These are phyloP conservation scores for Pasiphila rectangulata DNA, from an alignment of 2,888 invertebrate genomes.

Conservation along the genomic window DNA sequence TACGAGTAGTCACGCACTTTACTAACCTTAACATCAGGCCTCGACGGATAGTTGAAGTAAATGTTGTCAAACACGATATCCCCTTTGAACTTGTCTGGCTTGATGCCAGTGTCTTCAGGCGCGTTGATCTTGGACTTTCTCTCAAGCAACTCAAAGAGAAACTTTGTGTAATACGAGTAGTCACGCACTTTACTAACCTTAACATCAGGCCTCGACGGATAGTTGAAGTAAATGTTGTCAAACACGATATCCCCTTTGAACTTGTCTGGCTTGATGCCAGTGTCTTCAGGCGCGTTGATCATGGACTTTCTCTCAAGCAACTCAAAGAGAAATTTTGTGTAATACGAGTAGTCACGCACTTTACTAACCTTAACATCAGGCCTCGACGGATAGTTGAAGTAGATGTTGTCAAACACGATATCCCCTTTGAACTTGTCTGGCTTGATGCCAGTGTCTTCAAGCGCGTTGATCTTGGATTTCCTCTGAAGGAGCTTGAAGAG, in stretches of 20 bases:
- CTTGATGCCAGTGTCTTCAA: conserved; percentile 62
- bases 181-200: too few species aligned
- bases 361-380: conserved; percentile 83
- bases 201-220: too few species aligned
- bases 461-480: conserved; percentile 52
- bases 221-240: too few species aligned
- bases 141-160: too few species aligned
- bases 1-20: too few species aligned
- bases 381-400: conserved; percentile 90
- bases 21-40: too few species aligned
- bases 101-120: conserved; percentile 61
- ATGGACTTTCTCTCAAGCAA: conserved; percentile 83
- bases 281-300: conserved; percentile 49
- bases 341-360: neutral
- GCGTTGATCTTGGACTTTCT: conserved; percentile 62
- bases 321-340: conserved; percentile 73
- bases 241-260: too few species aligned
- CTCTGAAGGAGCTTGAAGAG: conserved; percentile 87
- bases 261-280: conserved; percentile 73
- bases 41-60: too few species aligned
- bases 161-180: too few species aligned
- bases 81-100: conserved; percentile 73
- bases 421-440: conserved; percentile 81
- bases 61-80: too few species aligned
- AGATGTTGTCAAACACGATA: conserved; percentile 84